Conservation (phyloP, 2,797 vertebrate genomes). For the Cetoscarus ocellatus region DNA sequence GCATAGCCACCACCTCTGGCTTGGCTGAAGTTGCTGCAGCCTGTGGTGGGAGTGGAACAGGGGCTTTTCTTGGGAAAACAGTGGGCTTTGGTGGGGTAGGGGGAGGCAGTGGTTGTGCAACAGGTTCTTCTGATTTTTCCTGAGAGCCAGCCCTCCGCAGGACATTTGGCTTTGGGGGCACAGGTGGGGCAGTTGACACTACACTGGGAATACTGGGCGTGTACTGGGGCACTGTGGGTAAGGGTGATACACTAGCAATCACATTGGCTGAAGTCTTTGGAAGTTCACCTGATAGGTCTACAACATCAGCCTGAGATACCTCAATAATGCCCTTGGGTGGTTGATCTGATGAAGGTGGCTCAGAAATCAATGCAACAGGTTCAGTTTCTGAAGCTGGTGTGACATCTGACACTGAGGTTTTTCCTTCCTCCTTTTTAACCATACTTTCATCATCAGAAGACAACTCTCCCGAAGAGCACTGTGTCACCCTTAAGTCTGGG, state of each 20-base stretch:
- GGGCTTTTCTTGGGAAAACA: conserved; percentile 90
- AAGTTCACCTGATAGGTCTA: conserved; percentile 75
- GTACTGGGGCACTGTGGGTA: conserved; percentile 87
- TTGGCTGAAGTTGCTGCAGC: conserved; percentile 68
- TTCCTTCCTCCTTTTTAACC: conserved; percentile 81
- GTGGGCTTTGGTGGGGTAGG: conserved; percentile 92
- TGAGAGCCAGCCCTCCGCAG: conserved; percentile 88
- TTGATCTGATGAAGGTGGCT: conserved; percentile 43
- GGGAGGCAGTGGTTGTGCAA: conserved; percentile 89
- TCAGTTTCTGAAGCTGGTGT: conserved; percentile 52
- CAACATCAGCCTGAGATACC: conserved; percentile 62
- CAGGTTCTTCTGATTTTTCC: conserved; percentile 87
- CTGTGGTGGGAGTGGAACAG: conserved; percentile 84
- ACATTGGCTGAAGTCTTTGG: conserved; percentile 63
- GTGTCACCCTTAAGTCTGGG: conserved; percentile 97
- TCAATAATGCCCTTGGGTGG: conserved; percentile 35
- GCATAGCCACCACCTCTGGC: conserved; percentile 69
- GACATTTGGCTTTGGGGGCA: conserved; percentile 88
- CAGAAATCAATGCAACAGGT: conserved; percentile 40
- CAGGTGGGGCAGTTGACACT: conserved; percentile 85
- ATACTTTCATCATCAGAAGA: conserved; percentile 93
- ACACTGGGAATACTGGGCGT: conserved; percentile 80
- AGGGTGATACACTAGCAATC: conserved; percentile 74
- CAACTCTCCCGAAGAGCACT: conserved; percentile 95
- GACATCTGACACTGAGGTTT: conserved; percentile 52